Evolutionary conservation across 2,888 invertebrate species (phyloP).

Genomic region (Acleris emargana): DNA sequence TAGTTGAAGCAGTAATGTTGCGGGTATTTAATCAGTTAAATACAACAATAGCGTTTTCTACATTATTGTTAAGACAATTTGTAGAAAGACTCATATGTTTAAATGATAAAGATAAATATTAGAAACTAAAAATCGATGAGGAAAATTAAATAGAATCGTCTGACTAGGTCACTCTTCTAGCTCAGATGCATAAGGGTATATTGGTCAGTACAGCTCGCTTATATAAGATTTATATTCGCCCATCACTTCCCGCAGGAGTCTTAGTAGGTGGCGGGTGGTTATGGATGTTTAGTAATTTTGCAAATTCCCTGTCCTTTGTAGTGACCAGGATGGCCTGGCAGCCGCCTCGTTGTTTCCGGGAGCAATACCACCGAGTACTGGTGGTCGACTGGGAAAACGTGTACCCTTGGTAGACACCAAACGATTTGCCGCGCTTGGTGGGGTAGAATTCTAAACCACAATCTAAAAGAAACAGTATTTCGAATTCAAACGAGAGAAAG

Average conservation of each 20-base stretch:
- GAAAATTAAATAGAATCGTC: too few species aligned
- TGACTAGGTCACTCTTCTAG: too few species aligned
- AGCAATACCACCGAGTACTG: conserved; percentile 45
- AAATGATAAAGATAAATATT: too few species aligned
- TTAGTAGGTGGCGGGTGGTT: conserved; percentile 13
- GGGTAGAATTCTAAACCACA: conserved; percentile 17
- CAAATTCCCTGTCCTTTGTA: conserved; percentile 8
- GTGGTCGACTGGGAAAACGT: conserved; percentile 43
- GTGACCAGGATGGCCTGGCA: conserved; percentile 21
- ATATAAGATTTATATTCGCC: background rate
- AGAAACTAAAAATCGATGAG: too few species aligned
- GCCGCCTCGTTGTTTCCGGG: conserved; percentile 34
- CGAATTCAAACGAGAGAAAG: too few species aligned
- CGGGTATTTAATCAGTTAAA: too few species aligned
- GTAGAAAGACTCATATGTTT: too few species aligned
- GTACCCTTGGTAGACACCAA: conserved; percentile 41
- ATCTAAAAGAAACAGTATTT: too few species aligned
- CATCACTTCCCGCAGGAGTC: background rate
- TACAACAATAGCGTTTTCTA: too few species aligned
- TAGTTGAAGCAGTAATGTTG: too few species aligned
- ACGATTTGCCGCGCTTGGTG: conserved; percentile 18
- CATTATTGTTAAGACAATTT: too few species aligned
- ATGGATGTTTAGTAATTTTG: conserved; percentile 1
- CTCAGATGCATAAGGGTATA: too few species aligned
- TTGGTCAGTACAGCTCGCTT: background rate